Conservation (phyloP, 2,797 vertebrate species). For the Microctenopoma lineatum region DNA sequence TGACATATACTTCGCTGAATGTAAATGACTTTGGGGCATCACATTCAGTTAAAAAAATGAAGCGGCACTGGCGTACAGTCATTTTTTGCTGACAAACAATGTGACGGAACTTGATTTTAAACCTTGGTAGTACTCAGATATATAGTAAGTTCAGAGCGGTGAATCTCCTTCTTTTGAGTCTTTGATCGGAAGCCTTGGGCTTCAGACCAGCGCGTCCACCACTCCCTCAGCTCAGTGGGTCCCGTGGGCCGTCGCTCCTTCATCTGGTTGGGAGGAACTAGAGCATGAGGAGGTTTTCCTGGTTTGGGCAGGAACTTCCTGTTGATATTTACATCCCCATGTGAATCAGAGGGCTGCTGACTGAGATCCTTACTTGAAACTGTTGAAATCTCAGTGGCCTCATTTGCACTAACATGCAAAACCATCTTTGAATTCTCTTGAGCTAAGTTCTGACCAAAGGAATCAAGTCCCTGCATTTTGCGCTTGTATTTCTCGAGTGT, state of each 20-base stretch:
- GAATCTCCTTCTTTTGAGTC: conserved; percentile 59
- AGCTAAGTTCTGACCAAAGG: conserved; percentile 7
- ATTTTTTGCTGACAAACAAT: not conserved
- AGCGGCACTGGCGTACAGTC: no score
- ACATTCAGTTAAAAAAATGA: not conserved
- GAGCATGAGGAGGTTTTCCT: conserved; percentile 56
- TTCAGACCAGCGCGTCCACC: conserved; percentile 80
- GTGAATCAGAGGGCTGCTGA: conserved; percentile 36
- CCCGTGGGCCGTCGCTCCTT: conserved; percentile 69
- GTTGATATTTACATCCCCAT: conserved; percentile 43
- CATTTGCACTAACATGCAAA: not conserved
- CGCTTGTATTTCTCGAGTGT: conserved; percentile 76
- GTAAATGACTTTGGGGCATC: not conserved
- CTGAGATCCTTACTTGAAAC: conserved; percentile 1
- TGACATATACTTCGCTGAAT: not conserved
- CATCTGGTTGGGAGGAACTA: conserved; percentile 68
- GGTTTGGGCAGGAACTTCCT: conserved; percentile 70
- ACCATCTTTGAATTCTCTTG: conserved; percentile 13
- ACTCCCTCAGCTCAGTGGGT: conserved; percentile 79
- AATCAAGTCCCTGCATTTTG: conserved; percentile 61
- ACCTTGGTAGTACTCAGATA: conserved; percentile 78
- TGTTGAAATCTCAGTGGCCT: not conserved
- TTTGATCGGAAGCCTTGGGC: conserved; percentile 52
- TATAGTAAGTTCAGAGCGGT: conserved; percentile 83
- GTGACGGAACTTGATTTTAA: conserved; percentile 35